A percentile compares a stretch with the other conserved stretches of the same genome.
phyloP scores from a whole-genome alignment of 2,113 vertebrate species.

The Thalassoma bifasciatum region DNA sequence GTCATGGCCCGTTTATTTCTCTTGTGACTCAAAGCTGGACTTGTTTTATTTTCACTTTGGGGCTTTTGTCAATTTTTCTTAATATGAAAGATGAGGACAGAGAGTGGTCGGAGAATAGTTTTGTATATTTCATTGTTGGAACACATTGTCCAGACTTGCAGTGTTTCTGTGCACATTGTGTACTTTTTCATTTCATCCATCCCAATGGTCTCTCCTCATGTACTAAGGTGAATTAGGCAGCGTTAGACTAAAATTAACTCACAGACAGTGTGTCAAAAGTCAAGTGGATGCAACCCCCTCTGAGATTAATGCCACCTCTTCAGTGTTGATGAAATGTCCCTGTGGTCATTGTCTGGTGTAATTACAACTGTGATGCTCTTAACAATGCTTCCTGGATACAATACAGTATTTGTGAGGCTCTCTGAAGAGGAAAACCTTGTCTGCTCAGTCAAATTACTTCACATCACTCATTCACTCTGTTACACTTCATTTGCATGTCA shows the following conservation, averaged over 20 bases:
- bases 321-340: slow-evolving; percentile 33
- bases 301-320: neutral
- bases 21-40: no score
- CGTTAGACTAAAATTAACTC: slow-evolving; percentile 22
- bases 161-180: neutral
- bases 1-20: no score
- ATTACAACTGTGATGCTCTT: slow-evolving; percentile 17
- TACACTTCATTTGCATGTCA: slow-evolving; percentile 2
- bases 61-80: no score
- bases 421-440: neutral
- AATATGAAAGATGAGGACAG: no score
- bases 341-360: neutral
- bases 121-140: neutral
- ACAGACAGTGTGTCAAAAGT: slow-evolving; percentile 3
- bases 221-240: neutral
- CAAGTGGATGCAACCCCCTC: neutral
- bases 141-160: neutral
- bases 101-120: no score
- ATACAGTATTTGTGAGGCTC: neutral
- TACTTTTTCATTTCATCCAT: neutral
- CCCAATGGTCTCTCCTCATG: neutral
- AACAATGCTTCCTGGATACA: slow-evolving; percentile 5
- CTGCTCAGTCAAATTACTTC: slow-evolving; percentile 11
- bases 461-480: neutral
- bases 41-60: no score